Base-by-base conservation (phyloP, 2,888 invertebrate species). In the Autographa gamma region DNA sequence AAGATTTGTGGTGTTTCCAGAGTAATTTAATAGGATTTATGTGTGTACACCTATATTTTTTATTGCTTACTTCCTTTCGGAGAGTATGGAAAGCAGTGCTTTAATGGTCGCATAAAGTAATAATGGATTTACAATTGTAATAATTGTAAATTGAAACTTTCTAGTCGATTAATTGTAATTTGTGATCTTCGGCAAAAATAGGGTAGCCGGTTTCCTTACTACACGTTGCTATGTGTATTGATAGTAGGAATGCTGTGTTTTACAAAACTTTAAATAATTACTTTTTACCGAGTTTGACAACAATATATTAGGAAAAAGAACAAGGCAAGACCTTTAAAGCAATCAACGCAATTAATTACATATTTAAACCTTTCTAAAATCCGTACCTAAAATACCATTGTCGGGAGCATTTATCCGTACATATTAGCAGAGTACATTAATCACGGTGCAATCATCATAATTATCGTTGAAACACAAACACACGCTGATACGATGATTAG, bases 11-110 rank as follows among this genome's bases (percentile, higher is more conserved):
- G 66, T 63, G 63, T 71, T 72, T 73, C 71, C 66, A 67, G 43
- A 63, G 77, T 77, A 63, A 81, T 81, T 81, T 73, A 59, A 18
- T 7, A 25, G 54, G 71, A 79, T 73, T 75, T 71, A 79, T 81
- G 75, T 61, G 58, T 67, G 54, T 68, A 32, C 48, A 60, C n/a
- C 75, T 32, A 66, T 75, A 68, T 61, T 79, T 66, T 67, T 54
- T 71, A 79, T 79, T 66, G 79, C 60, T 69, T 31, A 41, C 54
- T 71, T 78, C 77, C 77, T 74, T 43, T 66, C 38, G 66, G 19
- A 43, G 11, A 32, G 16, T 68, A 41, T 38, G 62, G 67, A 59
- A 66, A 66, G 60, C 25, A 52, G 19, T 62, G 65, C 65, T 66
- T 77, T 77, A 61, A 77, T 71, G 63, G 58, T n/a, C 25, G 67